These are phyloP conservation scores for Alauda arvensis DNA, from an alignment of 2,797 vertebrate species.

Conservation along the genomic window DNA sequence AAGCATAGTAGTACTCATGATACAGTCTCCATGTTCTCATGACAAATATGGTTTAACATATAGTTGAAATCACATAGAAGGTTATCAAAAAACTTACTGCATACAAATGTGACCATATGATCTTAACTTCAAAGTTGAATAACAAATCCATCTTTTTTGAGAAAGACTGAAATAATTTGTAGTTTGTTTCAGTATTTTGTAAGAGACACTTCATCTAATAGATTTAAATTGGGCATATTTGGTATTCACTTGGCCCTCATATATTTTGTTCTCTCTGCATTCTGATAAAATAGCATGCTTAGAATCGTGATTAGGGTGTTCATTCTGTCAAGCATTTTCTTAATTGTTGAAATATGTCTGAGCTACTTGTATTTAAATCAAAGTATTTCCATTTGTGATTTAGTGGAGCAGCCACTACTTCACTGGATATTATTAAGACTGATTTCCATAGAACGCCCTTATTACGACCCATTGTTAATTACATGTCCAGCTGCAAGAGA, in stretches of 20 bases:
- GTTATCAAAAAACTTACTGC: neutral
- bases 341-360: conserved; percentile 51
- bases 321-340: conserved; percentile 41
- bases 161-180: neutral
- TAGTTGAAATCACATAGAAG: neutral
- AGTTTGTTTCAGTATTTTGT: neutral
- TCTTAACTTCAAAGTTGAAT: neutral
- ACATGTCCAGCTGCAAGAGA: neutral
- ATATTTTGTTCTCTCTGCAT: conserved; percentile 5
- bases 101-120: neutral
- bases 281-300: conserved; percentile 32
- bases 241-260: conserved; percentile 27
- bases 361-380: conserved; percentile 56
- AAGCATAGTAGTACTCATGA: neutral
- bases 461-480: conserved; percentile 35
- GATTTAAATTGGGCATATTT: conserved; percentile 27
- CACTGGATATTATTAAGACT: conserved; percentile 18
- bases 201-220: neutral
- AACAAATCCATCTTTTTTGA: neutral
- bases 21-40: neutral
- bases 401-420: conserved; percentile 34
- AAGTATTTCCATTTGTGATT: conserved; percentile 55
- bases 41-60: neutral
- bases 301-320: conserved; percentile 38
- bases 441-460: conserved; percentile 39